Evolutionary conservation across 2,797 vertebrate genomes (phyloP), one percentile per base, ranked within the genome.

Genomic region (Champsocephalus esox): DNA sequence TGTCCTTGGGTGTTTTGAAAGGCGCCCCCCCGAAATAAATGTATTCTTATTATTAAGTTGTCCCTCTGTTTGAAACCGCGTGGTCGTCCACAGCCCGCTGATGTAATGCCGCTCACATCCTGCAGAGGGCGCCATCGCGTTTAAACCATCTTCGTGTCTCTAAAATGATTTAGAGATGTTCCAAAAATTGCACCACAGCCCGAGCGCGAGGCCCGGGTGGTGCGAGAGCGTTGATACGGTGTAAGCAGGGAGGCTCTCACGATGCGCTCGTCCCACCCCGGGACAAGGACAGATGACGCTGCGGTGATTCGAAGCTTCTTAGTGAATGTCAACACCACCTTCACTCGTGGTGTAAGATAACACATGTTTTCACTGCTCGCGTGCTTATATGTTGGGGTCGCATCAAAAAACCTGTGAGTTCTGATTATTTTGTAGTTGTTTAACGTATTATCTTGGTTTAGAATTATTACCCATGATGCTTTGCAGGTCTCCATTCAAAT

Each of bases 101-200:
- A 0, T 28, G 28, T 28, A 28, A 28, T 28, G 4, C 28, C 28
- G 4, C 28, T 28, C 0, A 0, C 0, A 0, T 1, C 51, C 81
- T 59, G 32, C 11, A 73, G 83, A 17, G 41, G 76, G 65, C 16
- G 0, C 0, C 4, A 28, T 9, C 3, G 3, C 3, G 3, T 3
- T 0, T 0, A 2, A 2, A 0, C 7, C 5, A 0, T 19, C 1
- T 49, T 60, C 2, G 0, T 8, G 0, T 17, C 4, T 52, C 78
- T 28, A 28, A 28, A 28, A 28, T 0, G 0, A 0, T 3, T 1
- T 0, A 1, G 13, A 13, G 8, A 24, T 82, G 43, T 96, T 98
- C 98, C 97, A 99, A 99, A 99, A 99, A 98, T 99, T 98, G 97
- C 97, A 96, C 96, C 97, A 0, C 73, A 1, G 0, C 73, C 93